These are phyloP conservation scores for Hyles vespertilio DNA, from an alignment of 1,140 invertebrate species.

Conservation along the genomic window DNA sequence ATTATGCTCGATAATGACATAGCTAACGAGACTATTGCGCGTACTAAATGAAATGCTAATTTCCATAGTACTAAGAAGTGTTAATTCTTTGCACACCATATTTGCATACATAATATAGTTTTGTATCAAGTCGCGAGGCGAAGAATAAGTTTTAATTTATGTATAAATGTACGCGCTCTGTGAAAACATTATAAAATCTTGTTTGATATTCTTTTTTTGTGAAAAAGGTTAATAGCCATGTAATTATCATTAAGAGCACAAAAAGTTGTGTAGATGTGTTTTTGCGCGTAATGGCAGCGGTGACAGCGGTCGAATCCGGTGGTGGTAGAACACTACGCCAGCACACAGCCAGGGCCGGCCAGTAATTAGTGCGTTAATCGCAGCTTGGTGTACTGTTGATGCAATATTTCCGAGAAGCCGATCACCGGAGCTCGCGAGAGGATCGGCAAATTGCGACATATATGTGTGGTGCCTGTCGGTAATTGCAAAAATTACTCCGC, in stretches of 20 bases:
- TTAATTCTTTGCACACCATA: too few relatives aligned
- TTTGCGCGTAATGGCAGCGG: conserved; percentile 14
- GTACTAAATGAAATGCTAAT: too few relatives aligned
- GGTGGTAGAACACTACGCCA: conserved; percentile 1
- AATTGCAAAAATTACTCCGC: conserved; percentile 66
- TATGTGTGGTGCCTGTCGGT: conserved; percentile 64
- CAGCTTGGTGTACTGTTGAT: conserved; percentile 41
- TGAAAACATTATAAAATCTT: too few relatives aligned
- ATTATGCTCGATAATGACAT: too few relatives aligned
- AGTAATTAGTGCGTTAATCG: conserved; percentile 68
- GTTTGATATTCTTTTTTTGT: too few relatives aligned
- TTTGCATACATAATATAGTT: too few relatives aligned
- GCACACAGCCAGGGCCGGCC: conserved; percentile 11
- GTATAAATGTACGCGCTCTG: too few relatives aligned
- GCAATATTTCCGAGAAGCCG: conserved; percentile 65
- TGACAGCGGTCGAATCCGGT: conserved; percentile 9
- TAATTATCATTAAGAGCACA: conserved; percentile 7
- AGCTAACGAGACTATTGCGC: too few relatives aligned
- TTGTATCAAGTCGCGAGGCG: too few relatives aligned
- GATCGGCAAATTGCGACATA: conserved; percentile 68
- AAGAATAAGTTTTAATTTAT: too few relatives aligned
- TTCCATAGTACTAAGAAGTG: too few relatives aligned
- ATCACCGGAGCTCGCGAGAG: conserved; percentile 49
- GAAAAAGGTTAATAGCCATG: too few relatives aligned
- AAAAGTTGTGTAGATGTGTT: conserved; percentile 10